Conservation (phyloP, 2,888 invertebrate species). For the Mantis religiosa region DNA sequence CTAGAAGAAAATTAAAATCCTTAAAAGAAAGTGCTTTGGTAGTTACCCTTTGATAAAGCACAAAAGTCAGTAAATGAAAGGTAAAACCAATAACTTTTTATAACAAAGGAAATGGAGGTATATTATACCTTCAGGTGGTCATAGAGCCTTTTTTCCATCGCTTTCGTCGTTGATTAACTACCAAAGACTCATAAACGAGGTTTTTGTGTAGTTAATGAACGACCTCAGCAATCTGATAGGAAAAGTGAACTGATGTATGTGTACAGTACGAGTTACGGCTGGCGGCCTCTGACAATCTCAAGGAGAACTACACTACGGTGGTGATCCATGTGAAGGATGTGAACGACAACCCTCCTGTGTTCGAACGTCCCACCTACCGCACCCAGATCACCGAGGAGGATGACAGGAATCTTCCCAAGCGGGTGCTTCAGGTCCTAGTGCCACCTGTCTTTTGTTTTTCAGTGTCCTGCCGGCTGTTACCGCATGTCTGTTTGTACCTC, state of each 20-base stretch:
- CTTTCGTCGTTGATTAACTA: not conserved
- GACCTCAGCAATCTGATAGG: not conserved
- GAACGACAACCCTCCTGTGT: slow-evolving; percentile 96
- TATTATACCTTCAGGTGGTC: not conserved
- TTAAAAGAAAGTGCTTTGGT: too few relatives aligned
- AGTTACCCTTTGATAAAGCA: too few relatives aligned
- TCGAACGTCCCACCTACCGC: slow-evolving; percentile 89
- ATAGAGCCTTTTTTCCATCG: not conserved
- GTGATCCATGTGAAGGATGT: slow-evolving; percentile 97
- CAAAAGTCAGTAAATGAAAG: too few relatives aligned
- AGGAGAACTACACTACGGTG: slow-evolving; percentile 95
- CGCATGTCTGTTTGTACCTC: not conserved
- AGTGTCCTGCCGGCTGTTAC: not conserved
- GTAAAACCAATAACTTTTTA: too few relatives aligned
- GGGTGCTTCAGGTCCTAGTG: slow-evolving; percentile 72
- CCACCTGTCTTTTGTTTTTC: not conserved
- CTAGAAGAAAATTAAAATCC: too few relatives aligned
- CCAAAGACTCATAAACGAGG: not conserved
- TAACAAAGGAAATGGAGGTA: too few relatives aligned
- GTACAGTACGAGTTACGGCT: slow-evolving; percentile 86
- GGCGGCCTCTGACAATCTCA: slow-evolving; percentile 93
- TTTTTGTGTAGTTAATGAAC: not conserved
- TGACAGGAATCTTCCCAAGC: slow-evolving; percentile 88
- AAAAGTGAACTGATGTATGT: not conserved
- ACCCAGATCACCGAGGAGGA: slow-evolving; percentile 96